Base-by-base conservation (phyloP, 2,888 invertebrate species). In the Odontothrips loti region DNA sequence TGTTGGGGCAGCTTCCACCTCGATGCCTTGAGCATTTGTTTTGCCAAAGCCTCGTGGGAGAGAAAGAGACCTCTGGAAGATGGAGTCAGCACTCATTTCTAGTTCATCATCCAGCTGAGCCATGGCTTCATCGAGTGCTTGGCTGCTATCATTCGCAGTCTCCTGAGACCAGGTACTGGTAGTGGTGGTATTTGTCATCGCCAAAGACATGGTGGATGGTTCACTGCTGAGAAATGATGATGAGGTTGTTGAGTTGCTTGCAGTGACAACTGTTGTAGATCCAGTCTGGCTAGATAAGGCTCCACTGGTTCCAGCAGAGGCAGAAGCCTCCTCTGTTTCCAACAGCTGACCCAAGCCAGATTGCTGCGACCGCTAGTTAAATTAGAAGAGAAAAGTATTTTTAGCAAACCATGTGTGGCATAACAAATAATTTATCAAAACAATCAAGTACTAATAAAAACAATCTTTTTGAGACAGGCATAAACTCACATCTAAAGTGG, bases 31-130 rank as follows among this genome's bases (percentile, higher is more conserved):
- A 34, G 27, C 79, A 58, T 81, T 80, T 47, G 58, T 86, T 4
- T 87, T 87, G 9, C 88, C 88, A 82, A 88, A 88, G 48, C 88
- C 88, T 58, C 88, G 85, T 4, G 88, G 88, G 23, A 88, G 84
- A 15, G 88, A 88, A 87, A 88, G 87, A 81, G 88, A 87, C 51
- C 88, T 85, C 83, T 88, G 88, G 83, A 88, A 88, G 48, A 43
- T 51, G 2, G 29, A 0, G 2, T 80, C 81, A 9, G 68, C 81
- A 20, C 10, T 80, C 29, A 80, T 78, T 20, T 80, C 58, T 9
- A 80, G 47, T 29, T 80, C 80, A n/a, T 80, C 80, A 8, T 75
- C 68, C 27, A 75, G 68, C 23, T 75, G 68, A 27, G 68, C 68
- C 68, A 75, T 75, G 1, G 68, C 68, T 75, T 75, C 68, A 75